Base-by-base conservation (phyloP, 2,888 invertebrate species). In the Cheiracanthium punctorium region DNA sequence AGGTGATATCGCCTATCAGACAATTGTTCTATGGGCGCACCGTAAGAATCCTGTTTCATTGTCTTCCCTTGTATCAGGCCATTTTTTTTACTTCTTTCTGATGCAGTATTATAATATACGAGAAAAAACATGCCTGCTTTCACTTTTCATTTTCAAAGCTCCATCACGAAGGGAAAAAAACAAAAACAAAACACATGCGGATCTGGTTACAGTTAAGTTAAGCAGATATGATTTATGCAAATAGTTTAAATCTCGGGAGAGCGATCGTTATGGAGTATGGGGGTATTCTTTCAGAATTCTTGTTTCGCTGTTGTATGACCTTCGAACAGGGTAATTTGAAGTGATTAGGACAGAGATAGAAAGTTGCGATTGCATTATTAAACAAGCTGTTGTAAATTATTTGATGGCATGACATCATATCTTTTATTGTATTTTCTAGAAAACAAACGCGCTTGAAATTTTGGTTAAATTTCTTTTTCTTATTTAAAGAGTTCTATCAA, bases 21-120 rank as follows among this genome's bases (percentile, higher is more conserved):
- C 74, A 70, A 82, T 82, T 82, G 82, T 82, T 76, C 52, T 24
- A 24, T 37, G 37, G 12, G 24, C 24, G 28, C 37, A 30, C 67
- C 41, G 48, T 29, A 41, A 41, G 73, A 81, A 74, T 80, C 65
- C 24, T 29, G 65, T 73, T 81, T 65, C 33, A 81, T 81, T 81
- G 80, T 81, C 73, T 74, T 29, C 48, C 1, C 73, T 41, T 33
- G n/a, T 64, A 81, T 81, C 43, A 69, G 33, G 71, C 10, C 10
- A 7, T 37, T 10, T 37, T 67, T 67, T 74, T 24, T 69, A n/a
- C n/a, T n/a, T n/a, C n/a, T n/a, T n/a, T n/a, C n/a, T n/a, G n/a
- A n/a, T n/a, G 64, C 58, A 14, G 65, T 29, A 58, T 37, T 81
- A 73, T 48, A 70, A 67, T 17, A 20, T 24, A 24, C 24, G 24